Percentiles rank a stretch among this genome's conserved stretches.
phyloP scores from a whole-genome alignment of 2,888 invertebrate species.

The Augiades crinisus region DNA sequence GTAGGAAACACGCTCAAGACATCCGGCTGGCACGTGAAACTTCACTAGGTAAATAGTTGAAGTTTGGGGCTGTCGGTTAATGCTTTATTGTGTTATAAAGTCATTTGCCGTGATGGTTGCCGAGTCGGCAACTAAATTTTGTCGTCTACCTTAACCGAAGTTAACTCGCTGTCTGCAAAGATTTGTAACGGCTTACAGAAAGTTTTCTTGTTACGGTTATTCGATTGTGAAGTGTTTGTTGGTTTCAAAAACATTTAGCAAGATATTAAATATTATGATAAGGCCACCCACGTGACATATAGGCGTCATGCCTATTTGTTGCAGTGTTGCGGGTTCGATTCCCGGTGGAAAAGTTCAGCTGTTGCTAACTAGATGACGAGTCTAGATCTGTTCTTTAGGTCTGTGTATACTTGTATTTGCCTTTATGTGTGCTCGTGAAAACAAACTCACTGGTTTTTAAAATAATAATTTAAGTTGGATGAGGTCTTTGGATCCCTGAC shows the following conservation, averaged over 20 bases:
- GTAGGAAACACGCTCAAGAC: constrained; percentile 49
- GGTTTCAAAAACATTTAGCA: background rate
- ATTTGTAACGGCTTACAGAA: constrained; percentile 5
- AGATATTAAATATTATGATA: background rate
- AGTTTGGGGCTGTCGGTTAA: constrained; percentile 48
- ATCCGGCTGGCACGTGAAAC: constrained; percentile 59
- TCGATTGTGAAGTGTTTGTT: too few relatives aligned
- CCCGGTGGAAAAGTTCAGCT: too few relatives aligned
- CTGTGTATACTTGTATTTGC: too few relatives aligned
- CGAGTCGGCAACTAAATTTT: constrained; percentile 10
- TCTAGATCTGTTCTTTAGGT: too few relatives aligned
- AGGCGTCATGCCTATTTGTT: too few relatives aligned
- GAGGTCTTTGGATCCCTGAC: too few relatives aligned
- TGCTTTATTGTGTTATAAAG: constrained; percentile 60
- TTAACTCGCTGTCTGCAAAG: background rate
- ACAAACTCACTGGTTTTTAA: too few relatives aligned
- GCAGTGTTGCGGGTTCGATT: too few relatives aligned
- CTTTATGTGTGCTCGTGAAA: too few relatives aligned
- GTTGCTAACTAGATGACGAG: too few relatives aligned
- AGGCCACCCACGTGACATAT: too few relatives aligned
- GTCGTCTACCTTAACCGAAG: constrained; percentile 9
- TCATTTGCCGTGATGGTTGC: constrained; percentile 54
- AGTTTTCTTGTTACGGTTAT: constrained; percentile 9
- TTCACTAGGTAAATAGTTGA: constrained; percentile 69
- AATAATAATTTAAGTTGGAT: too few relatives aligned